These are phyloP conservation scores for Griposia aprilina DNA, from an alignment of 2,888 invertebrate species.

Conservation along the genomic window DNA sequence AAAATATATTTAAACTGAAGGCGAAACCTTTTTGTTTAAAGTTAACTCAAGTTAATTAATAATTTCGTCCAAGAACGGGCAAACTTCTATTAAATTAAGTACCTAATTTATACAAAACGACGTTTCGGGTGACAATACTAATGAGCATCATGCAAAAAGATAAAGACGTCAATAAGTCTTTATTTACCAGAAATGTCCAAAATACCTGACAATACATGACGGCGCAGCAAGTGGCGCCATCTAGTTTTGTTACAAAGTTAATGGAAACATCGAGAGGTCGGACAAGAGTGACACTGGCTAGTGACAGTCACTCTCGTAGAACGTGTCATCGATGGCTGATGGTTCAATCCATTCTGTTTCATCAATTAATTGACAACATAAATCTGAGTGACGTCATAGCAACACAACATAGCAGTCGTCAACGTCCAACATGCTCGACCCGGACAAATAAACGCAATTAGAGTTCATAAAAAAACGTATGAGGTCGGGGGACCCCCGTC, in stretches of 20 bases:
- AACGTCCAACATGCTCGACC: not conserved
- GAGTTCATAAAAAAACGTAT: not conserved
- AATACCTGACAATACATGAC: not conserved
- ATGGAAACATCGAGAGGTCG: no score
- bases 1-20: no score
- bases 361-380: constrained; percentile 17
- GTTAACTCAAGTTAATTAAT: not conserved
- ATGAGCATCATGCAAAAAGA: not conserved
- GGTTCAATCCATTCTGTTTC: not conserved
- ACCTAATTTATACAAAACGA: not conserved
- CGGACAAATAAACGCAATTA: not conserved
- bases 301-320: no score
- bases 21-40: not conserved
- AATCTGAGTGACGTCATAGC: no score
- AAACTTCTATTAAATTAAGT: no score
- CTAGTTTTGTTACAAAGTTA: no score
- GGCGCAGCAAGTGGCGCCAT: not conserved
- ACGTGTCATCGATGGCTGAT: no score
- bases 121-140: not conserved
- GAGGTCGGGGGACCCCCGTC: no score
- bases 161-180: not conserved
- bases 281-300: no score
- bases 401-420: not conserved
- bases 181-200: not conserved
- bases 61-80: not conserved